phyloP scores from a whole-genome alignment of 2,888 invertebrate genomes.

The Drosophila testacea region DNA sequence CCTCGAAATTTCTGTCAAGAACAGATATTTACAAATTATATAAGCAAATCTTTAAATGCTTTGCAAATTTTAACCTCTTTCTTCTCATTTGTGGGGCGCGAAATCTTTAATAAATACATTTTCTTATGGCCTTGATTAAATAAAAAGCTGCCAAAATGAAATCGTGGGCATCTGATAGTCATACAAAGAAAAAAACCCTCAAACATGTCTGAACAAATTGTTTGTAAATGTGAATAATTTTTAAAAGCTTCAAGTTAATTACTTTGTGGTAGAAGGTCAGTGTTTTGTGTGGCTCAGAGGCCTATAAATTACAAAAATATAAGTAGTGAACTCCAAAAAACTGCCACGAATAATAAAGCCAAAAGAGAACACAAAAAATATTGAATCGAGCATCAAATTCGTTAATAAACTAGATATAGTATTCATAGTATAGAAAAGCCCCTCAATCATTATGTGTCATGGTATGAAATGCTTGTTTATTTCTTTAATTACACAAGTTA shows the following conservation, averaged over 20 bases:
- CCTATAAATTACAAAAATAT: conserved; percentile 22
- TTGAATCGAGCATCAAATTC: not conserved
- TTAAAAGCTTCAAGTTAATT: conserved; percentile 57
- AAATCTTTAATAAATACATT: conserved; percentile 46
- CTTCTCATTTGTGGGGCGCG: conserved; percentile 8
- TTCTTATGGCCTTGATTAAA: conserved; percentile 61
- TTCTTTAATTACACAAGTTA: not conserved
- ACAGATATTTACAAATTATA: conserved; percentile 28
- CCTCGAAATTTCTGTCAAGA: conserved; percentile 7
- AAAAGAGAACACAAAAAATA: conserved; percentile 25
- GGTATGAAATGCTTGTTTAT: not conserved
- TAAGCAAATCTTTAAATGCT: conserved; percentile 23
- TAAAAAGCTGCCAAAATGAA: conserved; percentile 24
- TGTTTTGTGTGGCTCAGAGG: conserved; percentile 22
- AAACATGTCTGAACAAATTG: conserved; percentile 30
- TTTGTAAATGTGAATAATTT: conserved; percentile 49
- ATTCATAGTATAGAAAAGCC: not conserved
- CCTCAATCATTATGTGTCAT: conserved; percentile 1
- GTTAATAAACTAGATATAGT: conserved; percentile 3
- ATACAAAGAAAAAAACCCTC: conserved; percentile 17
- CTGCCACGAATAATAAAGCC: conserved; percentile 13
- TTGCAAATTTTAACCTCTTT: conserved; percentile 21
- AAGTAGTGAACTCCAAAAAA: not conserved
- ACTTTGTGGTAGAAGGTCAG: conserved; percentile 42
- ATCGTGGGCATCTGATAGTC: conserved; percentile 31